These are phyloP conservation scores for Drosophila pegasa DNA, from an alignment of 2,888 invertebrate genomes.

Conservation along the genomic window DNA sequence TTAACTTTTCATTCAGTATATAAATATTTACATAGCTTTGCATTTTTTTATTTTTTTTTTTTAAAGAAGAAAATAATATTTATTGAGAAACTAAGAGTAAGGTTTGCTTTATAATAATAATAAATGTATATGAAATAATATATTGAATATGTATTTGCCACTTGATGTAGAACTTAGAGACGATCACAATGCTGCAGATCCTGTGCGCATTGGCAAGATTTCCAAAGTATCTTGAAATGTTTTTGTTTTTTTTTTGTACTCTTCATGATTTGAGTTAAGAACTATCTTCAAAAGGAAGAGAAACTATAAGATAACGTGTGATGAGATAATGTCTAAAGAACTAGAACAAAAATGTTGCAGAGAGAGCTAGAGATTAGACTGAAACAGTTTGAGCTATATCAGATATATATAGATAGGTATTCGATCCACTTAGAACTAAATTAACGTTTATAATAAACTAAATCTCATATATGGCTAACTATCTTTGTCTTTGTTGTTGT, in stretches of 20 bases:
- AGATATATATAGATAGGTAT: background rate
- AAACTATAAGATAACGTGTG: slow-evolving; percentile 51
- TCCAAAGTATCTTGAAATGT: slow-evolving; percentile 23
- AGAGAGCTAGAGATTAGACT: slow-evolving; percentile 4
- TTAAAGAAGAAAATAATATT: slow-evolving; percentile 19
- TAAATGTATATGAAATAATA: slow-evolving; percentile 29
- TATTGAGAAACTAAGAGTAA: slow-evolving; percentile 29
- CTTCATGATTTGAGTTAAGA: slow-evolving; percentile 19
- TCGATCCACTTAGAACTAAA: slow-evolving; percentile 57
- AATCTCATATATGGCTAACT: slow-evolving; percentile 59
- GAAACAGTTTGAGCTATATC: slow-evolving; percentile 15
- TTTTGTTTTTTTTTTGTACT: slow-evolving; percentile 29
- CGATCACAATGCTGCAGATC: slow-evolving; percentile 22
- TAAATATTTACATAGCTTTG: slow-evolving; percentile 55
- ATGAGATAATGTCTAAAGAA: slow-evolving; percentile 48
- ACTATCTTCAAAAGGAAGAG: slow-evolving; percentile 33
- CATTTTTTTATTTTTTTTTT: no score
- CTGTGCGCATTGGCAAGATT: slow-evolving; percentile 41
- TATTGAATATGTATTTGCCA: slow-evolving; percentile 59
- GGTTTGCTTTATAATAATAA: background rate
- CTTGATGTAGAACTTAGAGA: slow-evolving; percentile 40
- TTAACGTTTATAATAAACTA: slow-evolving; percentile 69
- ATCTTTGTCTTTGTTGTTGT: slow-evolving; percentile 58
- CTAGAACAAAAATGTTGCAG: background rate
- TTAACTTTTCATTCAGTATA: slow-evolving; percentile 37